These are phyloP conservation scores for Oligia strigilis DNA, from an alignment of 2,888 invertebrate species.

Conservation along the genomic window DNA sequence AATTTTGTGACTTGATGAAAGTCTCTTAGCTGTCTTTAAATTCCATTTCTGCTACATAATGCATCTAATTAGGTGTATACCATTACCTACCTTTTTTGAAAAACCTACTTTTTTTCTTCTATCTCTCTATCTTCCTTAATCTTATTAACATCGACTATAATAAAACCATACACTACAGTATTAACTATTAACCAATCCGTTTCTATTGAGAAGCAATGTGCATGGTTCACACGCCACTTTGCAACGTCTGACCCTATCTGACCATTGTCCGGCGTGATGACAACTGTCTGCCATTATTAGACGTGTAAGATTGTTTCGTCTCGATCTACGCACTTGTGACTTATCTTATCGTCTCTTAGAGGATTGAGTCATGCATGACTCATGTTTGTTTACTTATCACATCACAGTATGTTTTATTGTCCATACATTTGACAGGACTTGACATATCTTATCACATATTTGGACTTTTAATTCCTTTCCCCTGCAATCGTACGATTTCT, in stretches of 20 bases:
- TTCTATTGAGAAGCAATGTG: slow-evolving; percentile 28
- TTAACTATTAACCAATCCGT: slow-evolving; percentile 13
- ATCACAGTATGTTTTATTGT: neutral
- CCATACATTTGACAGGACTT: neutral
- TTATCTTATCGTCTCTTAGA: neutral
- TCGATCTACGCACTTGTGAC: slow-evolving; percentile 21
- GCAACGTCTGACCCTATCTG: slow-evolving; percentile 63
- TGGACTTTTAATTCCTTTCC: neutral
- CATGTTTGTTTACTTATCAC: neutral
- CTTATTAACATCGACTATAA: neutral
- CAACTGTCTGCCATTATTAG: slow-evolving; percentile 60
- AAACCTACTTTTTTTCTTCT: neutral
- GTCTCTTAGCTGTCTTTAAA: neutral
- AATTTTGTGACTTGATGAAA: no score
- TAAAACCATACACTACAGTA: slow-evolving; percentile 5
- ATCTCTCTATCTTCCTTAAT: neutral
- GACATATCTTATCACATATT: neutral
- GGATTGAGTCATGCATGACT: neutral
- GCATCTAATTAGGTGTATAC: neutral
- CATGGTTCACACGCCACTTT: slow-evolving; percentile 67
- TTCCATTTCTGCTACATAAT: neutral
- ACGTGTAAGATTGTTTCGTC: slow-evolving; percentile 52
- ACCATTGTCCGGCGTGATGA: slow-evolving; percentile 62
- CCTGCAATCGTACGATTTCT: neutral
- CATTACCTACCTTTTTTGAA: neutral